Evolutionary conservation across 35 echinoderm and acorn worm species (phyloP), one percentile per base, ranked within the genome.

Genomic region (Hemicentrotus pulcherrimus): DNA sequence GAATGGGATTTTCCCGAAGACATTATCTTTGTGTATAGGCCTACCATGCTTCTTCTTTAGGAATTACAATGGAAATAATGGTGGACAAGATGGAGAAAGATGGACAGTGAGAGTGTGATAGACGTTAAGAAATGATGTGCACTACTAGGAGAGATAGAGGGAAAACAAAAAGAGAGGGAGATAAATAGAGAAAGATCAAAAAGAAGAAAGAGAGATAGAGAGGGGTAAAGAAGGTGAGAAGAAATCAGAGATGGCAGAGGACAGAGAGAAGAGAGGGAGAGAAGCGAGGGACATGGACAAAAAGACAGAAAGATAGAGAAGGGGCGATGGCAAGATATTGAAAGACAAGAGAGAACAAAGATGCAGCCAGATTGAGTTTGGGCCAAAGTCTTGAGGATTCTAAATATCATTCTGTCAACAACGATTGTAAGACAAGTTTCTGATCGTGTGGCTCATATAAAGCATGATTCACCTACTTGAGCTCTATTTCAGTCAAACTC

Each of bases 1-100:
- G 65, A 78, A 78, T 78, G 65, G 65, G 65, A 78, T 28, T 78
- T 78, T 78, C 65, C 65, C 65, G 22, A 78, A 78, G 65, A 78
- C 9, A 24, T 70, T 70, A 28, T 19, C 52, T 7, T 70, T 70
- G 5, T 24, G 61, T 24, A n/a, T n/a, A 70, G 61, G 4, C 61
- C 16, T 2, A 55, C 15, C 50, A 55, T 55, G 50, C 50, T 55
- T 11, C 50, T 55, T 55, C 50, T 14, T 55, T 55, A 55, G 12
- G 50, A 55, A 55, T 55, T 41, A 41, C 35, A 41, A 41, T 41
- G 35, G 35, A 3, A 41, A 41, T 41, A 41, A 41, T 41, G 3
- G 35, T 41, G 35, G 35, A 2, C 10, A 55, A 15, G 50, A 10
- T 12, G 50, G 9, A 55, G 50, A 15, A 55, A 55, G 50, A 11